Evolutionary conservation across 2,113 vertebrate genomes (phyloP).

Genomic region (Crotalus helleri): DNA sequence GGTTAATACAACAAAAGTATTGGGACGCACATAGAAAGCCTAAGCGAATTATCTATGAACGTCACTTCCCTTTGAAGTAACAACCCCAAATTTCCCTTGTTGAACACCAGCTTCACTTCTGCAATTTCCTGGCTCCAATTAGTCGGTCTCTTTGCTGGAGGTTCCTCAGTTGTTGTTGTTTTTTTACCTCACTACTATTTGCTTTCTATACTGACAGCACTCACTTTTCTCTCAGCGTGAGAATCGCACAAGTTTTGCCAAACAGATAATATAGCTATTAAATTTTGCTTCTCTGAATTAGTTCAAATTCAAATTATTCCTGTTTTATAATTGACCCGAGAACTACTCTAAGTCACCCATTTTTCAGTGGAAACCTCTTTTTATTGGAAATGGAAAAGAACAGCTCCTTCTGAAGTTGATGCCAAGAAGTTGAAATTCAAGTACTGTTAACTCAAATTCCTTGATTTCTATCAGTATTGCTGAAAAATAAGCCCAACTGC

Average conservation of each 20-base stretch:
- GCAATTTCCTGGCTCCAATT: background rate
- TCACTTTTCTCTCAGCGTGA: conserved; percentile 9
- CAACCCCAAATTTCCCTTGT: background rate
- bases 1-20: background rate
- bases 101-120: conserved; percentile 4
- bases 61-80: background rate
- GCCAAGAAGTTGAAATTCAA: conserved; percentile 35
- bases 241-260: conserved; percentile 14
- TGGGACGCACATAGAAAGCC: background rate
- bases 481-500: background rate
- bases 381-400: conserved; percentile 25
- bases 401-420: conserved; percentile 41
- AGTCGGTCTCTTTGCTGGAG: background rate
- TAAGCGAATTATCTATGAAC: background rate
- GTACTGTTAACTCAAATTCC: conserved; percentile 33
- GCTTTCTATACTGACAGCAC: background rate
- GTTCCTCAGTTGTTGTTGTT: background rate
- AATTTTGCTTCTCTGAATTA: conserved; percentile 18
- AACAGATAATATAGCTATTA: conserved; percentile 4
- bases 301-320: background rate
- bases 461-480: background rate
- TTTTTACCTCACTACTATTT: conserved; percentile 23
- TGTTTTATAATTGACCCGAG: conserved; percentile 9
- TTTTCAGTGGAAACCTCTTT: conserved; percentile 1
- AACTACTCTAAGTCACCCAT: background rate